phyloP scores from a whole-genome alignment of 2,797 vertebrate species.

The Tinamus major region DNA sequence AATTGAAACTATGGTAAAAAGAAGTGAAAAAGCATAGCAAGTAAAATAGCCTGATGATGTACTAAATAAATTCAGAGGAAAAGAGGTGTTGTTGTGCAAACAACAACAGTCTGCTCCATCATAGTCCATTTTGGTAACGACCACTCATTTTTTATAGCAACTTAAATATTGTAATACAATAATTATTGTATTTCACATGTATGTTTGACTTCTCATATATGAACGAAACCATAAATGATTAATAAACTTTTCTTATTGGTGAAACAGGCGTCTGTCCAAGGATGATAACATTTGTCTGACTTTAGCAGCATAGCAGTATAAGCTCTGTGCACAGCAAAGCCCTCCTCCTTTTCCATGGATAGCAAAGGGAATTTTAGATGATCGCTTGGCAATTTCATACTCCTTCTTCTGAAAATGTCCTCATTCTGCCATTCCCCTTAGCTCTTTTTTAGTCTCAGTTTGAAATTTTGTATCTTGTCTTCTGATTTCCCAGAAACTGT shows the following conservation, averaged over 20 bases:
- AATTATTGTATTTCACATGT: neutral
- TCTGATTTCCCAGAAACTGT: neutral
- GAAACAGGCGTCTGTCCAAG: neutral
- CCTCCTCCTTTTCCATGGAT: neutral
- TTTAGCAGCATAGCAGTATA: neutral
- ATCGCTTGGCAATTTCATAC: neutral
- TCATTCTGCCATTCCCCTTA: neutral
- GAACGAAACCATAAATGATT: neutral
- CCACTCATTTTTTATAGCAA: neutral
- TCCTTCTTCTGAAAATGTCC: neutral
- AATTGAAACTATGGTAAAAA: neutral
- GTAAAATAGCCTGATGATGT: neutral
- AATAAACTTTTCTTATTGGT: neutral
- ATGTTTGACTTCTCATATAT: neutral
- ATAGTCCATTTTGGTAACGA: neutral
- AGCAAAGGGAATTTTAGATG: neutral
- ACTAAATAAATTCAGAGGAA: neutral
- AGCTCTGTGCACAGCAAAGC: neutral
- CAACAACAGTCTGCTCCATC: neutral
- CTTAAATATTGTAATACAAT: neutral
- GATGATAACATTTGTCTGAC: neutral
- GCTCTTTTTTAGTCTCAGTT: neutral
- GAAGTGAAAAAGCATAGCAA: neutral
- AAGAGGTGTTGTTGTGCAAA: neutral
- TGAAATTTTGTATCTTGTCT: neutral